Conservation (phyloP, 2,797 vertebrate genomes). For the Sitta carolinensis region DNA sequence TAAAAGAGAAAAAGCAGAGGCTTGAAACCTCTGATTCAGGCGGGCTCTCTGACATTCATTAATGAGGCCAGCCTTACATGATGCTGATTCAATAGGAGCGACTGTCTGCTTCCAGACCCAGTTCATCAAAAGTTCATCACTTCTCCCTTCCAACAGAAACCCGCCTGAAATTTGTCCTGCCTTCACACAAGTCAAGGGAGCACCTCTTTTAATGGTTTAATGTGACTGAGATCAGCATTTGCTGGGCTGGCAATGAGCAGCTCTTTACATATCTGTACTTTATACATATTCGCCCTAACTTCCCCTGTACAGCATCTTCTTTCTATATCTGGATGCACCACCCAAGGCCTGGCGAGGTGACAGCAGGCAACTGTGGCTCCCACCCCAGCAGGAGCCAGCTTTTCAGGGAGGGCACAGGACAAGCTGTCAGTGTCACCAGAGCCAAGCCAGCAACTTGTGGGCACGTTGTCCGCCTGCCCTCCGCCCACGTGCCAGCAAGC, state of each 20-base stretch:
- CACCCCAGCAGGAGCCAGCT: background rate
- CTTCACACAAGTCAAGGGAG: slow-evolving; percentile 12
- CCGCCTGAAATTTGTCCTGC: background rate
- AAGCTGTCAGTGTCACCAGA: background rate
- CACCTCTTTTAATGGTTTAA: background rate
- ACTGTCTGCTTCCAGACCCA: slow-evolving; percentile 40
- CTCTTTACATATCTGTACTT: no score
- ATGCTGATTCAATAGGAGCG: slow-evolving; percentile 49
- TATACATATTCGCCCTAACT: background rate
- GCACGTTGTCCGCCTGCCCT: background rate
- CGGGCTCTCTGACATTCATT: slow-evolving; percentile 30
- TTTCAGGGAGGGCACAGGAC: background rate
- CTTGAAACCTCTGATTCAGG: slow-evolving; percentile 39
- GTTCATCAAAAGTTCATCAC: slow-evolving; percentile 67
- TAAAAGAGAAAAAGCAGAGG: slow-evolving; percentile 63
- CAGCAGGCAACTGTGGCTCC: background rate
- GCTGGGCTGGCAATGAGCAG: background rate
- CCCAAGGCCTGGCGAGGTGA: background rate
- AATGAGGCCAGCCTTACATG: slow-evolving; percentile 40
- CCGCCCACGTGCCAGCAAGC: background rate
- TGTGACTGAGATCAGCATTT: background rate
- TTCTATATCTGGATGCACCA: background rate
- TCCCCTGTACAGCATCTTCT: background rate
- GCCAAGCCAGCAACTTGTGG: background rate
- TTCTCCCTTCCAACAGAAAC: slow-evolving; percentile 22